Base-by-base conservation (phyloP, 2,113 vertebrate species). In the Alligator sinensis region DNA sequence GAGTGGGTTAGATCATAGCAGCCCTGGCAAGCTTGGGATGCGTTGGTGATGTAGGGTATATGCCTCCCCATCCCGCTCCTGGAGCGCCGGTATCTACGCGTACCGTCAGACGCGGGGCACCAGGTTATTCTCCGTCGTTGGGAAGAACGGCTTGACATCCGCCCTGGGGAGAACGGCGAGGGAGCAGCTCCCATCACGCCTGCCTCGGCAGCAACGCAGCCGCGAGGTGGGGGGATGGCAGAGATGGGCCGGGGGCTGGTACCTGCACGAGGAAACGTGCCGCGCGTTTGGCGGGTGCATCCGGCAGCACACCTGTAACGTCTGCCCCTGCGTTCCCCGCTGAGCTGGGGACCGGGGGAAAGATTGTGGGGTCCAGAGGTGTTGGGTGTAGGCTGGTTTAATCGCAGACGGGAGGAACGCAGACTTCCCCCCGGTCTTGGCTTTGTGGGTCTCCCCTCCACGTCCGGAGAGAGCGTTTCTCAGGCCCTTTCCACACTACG, bases 201-300 rank as follows among this genome's bases (percentile, higher is more conserved):
- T 62, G 66, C 64, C 86, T 30, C 1, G 2, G 85, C 14, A 86
- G 34, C 22, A 77, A 21, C 3, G 16, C 11, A 28, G 63, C 63
- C 6, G 62, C 25, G 13, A 28, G 63, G 9, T 21, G 28, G n/a
- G n/a, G 57, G 77, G 89, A 93, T 27, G 27, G 25, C 27, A 84
- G 30, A 68, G 30, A 62, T 1, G 6, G 18, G 27, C 6, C 21
- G 34, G 10, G 55, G 82, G 4, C 1, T 9, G 68, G 30, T 13
- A n/a, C 59, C 21, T 62, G 25, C 5, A 59, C 55, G 77, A 60
- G 34, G 55, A 90, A 88, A 24, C 63, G 83, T 82, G 1, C 28
- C 14, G 6, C 17, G 14, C 11, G 28, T 59, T 38, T 0, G 0
- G 2, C 63, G 61, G 10, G 14, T 92, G 24, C 83, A 96, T 77